phyloP scores from a whole-genome alignment of 2,797 vertebrate genomes.

The Decapterus maruadsi region DNA sequence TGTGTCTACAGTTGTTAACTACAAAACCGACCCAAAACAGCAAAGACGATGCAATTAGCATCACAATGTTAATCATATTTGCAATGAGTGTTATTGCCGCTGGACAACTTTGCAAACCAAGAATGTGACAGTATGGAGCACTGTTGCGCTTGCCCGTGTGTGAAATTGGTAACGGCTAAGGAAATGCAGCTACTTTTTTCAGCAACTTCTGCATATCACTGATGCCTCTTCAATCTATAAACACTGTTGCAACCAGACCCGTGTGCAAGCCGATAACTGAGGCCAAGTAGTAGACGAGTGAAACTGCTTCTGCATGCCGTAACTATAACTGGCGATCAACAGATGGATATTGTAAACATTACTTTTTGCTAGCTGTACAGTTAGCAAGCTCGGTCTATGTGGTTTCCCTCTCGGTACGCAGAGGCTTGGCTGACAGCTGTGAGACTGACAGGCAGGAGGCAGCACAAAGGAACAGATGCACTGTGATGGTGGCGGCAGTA shows the following conservation, averaged over 20 bases:
- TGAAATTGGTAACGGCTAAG: background rate
- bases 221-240: conserved; percentile 4
- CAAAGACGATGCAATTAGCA: background rate
- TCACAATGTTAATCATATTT: conserved; percentile 6
- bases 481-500: conserved; percentile 77
- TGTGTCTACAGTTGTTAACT: background rate
- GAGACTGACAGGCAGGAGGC: conserved; percentile 85
- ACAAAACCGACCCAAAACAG: background rate
- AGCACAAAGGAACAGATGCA: conserved; percentile 87
- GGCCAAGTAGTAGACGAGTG: background rate
- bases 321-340: conserved; percentile 27
- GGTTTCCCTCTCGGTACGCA: conserved; percentile 65
- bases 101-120: background rate
- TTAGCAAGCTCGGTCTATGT: conserved; percentile 52
- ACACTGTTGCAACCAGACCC: conserved; percentile 18
- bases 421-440: conserved; percentile 84
- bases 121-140: background rate
- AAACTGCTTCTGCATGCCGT: conserved; percentile 19
- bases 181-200: conserved; percentile 26
- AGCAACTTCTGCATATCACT: conserved; percentile 34
- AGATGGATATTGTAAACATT: conserved; percentile 62
- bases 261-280: background rate
- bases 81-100: background rate
- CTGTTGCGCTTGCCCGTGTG: background rate
- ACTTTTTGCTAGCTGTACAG: conserved; percentile 35